phyloP scores from a whole-genome alignment of 2,113 vertebrate genomes.

The Recurvirostra avosetta region DNA sequence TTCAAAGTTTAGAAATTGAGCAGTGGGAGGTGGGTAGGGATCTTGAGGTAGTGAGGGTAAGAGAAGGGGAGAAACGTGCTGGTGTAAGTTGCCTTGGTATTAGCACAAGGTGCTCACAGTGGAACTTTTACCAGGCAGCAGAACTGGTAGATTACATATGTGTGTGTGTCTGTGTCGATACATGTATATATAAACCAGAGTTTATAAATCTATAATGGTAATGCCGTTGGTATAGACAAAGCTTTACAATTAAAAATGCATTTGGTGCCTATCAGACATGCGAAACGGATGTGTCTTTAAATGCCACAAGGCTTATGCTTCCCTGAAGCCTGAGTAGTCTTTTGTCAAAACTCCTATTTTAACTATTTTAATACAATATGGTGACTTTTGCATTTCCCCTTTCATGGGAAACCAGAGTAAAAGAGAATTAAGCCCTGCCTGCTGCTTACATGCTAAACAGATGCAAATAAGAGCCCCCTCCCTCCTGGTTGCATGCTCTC shows the following conservation, averaged over 20 bases:
- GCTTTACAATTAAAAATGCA: neutral
- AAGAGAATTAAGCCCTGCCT: neutral
- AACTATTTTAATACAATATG: neutral
- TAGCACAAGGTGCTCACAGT: neutral
- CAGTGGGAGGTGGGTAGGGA: neutral
- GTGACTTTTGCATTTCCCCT: neutral
- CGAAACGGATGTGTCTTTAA: neutral
- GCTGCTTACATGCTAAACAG: neutral
- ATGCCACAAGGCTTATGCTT: neutral
- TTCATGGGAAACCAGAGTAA: neutral
- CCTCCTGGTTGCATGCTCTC: neutral
- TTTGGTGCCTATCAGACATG: fast-evolving
- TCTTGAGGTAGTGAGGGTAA: neutral
- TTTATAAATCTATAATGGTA: neutral
- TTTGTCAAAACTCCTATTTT: neutral
- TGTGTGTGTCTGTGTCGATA: neutral
- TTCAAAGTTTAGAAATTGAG: neutral
- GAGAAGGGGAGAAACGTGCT: neutral
- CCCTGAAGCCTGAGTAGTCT: neutral
- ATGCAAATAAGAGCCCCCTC: constrained; percentile 38
- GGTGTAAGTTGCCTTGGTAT: neutral
- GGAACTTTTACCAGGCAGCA: neutral
- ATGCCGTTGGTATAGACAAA: neutral
- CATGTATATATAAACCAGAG: neutral
- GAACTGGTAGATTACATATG: neutral